Evolutionary conservation across 1,140 invertebrate species (phyloP).

Genomic region (Arion vulgaris): DNA sequence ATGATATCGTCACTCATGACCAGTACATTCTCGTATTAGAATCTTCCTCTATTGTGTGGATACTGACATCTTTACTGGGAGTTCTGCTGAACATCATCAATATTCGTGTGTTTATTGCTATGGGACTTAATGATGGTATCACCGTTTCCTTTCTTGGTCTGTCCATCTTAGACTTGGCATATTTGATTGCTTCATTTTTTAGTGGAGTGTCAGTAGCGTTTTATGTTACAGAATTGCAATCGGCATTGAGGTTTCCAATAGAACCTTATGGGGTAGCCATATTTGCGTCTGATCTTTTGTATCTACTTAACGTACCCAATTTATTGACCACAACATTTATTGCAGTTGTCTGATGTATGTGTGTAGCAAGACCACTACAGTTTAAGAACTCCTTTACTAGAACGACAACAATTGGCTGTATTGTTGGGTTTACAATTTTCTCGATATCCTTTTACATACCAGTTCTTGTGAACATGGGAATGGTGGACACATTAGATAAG

Average conservation of each 20-base stretch:
- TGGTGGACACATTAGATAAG: background rate
- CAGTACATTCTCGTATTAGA: no score
- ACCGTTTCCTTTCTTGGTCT: constrained; percentile 3
- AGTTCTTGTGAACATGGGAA: constrained; percentile 5
- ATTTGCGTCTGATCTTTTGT: background rate
- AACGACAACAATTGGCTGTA: background rate
- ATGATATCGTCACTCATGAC: no score
- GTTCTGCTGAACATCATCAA: background rate
- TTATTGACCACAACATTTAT: background rate
- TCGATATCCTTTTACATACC: background rate
- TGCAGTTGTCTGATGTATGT: constrained; percentile 6
- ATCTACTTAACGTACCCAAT: background rate
- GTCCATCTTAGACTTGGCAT: background rate
- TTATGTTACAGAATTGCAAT: background rate
- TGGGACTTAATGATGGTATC: background rate
- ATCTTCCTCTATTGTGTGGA: background rate
- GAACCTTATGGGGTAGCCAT: background rate
- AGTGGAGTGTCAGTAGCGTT: background rate
- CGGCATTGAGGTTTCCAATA: background rate
- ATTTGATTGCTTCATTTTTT: background rate
- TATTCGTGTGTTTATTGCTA: background rate
- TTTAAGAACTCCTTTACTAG: constrained; percentile 1
- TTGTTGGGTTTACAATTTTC: background rate
- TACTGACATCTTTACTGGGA: background rate
- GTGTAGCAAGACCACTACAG: background rate